Percentiles rank a stretch among this genome's conserved stretches.
phyloP scores from a whole-genome alignment of 1,140 invertebrate species.

The Diachasma alloeum region DNA sequence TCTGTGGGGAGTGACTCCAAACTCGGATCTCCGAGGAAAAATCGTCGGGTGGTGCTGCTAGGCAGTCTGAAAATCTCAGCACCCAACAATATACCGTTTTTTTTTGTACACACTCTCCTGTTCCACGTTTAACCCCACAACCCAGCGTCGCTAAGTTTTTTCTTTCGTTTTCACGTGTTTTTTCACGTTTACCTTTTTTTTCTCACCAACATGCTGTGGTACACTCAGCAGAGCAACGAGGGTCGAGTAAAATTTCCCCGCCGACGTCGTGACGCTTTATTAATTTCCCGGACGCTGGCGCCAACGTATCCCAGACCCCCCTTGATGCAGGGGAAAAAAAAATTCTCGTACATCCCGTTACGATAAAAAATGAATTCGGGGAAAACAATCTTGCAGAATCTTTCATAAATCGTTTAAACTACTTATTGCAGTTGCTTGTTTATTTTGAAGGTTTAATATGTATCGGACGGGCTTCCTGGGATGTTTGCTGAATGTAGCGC shows the following conservation, averaged over 20 bases:
- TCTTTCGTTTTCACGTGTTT: constrained; percentile 2
- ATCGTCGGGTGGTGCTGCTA: neutral
- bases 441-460: no score
- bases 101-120: constrained; percentile 28
- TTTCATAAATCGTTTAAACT: neutral
- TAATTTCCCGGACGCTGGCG: constrained; percentile 39
- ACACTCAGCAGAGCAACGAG: constrained; percentile 10
- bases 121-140: constrained; percentile 38
- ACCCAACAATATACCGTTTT: neutral
- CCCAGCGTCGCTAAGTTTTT: constrained; percentile 33
- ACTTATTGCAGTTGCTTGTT: neutral
- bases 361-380: neutral
- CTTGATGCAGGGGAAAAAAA: neutral
- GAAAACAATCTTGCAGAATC: neutral
- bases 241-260: constrained; percentile 32
- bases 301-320: constrained; percentile 12
- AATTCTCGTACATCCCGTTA: neutral
- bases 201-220: neutral
- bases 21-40: neutral
- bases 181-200: neutral
- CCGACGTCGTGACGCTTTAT: constrained; percentile 39
- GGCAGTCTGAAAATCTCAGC: neutral
- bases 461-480: no score
- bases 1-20: neutral
- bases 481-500: no score